Percentiles rank a stretch among this genome's conserved stretches.
These are phyloP conservation scores for Spheniscus humboldti DNA, from an alignment of 2,797 vertebrate genomes.

Conservation along the genomic window DNA sequence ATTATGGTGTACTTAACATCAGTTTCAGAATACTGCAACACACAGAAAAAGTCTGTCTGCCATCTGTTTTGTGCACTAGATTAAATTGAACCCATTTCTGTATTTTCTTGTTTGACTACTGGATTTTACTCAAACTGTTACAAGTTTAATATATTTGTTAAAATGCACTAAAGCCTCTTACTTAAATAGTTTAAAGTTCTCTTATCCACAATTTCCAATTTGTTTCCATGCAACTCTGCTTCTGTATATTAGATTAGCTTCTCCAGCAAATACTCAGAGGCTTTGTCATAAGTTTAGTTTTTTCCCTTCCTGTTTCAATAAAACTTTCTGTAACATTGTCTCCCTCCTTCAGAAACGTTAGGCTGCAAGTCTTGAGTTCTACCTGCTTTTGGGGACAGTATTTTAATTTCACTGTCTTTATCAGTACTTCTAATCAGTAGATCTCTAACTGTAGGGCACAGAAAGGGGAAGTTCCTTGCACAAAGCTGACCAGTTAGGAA, in stretches of 20 bases:
- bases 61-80: neutral
- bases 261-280: neutral
- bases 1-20: neutral
- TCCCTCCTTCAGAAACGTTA: neutral
- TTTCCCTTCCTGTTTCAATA: neutral
- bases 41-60: neutral
- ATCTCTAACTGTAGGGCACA: neutral
- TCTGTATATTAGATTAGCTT: neutral
- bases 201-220: neutral
- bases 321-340: neutral
- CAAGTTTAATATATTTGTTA: neutral
- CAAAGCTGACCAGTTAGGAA: neutral
- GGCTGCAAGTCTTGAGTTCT: neutral
- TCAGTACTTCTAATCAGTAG: neutral
- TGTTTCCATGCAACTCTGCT: neutral
- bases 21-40: neutral
- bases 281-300: neutral
- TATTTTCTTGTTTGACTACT: neutral
- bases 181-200: neutral
- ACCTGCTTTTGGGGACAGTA: neutral
- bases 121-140: neutral
- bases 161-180: neutral
- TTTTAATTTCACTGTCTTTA: neutral
- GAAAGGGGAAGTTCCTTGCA: neutral
- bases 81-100: neutral